Base-by-base conservation (phyloP, 2,797 vertebrate genomes). In the Poecilia gillii region DNA sequence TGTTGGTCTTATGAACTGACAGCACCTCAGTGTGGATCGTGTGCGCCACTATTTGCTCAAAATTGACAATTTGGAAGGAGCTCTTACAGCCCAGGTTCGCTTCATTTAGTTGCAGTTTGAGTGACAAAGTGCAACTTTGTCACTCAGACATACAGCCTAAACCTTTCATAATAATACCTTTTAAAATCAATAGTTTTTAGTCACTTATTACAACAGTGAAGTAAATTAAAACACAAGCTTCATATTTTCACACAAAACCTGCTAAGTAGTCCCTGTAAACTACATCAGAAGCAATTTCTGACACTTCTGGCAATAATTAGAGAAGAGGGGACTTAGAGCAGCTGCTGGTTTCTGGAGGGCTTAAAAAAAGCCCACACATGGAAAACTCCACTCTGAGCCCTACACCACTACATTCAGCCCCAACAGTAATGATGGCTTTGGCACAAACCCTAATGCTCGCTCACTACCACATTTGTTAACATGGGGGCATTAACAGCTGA, bases 361-460 rank as follows among this genome's bases (percentile, higher is more conserved):
- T 45, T 49, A 47, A 64, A 28, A 57, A 33, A 53, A 49, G 33
- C 39, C 51, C 73, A 59, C 57, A 81, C 74, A 81, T 80, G 64
- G 62, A 74, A 85, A 87, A 53, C 62, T 74, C 28, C 28, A n/a
- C 73, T 45, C 68, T 71, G 68, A 45, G 41, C 25, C 0, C 25
- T 28, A n/a, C 68, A n/a, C 12, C 41, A 45, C 41, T 45, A 77
- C 11, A 80, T 85, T 76, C 84, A 55, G 80, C 77, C 47, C 78
- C 75, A 66, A 84, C 73, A 39, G 77, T 78, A 72, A 86, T 84
- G 71, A 84, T 20, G 46, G 82, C 49, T 41, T 57, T 81, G 84
- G 82, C 85, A 79, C 73, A 4, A 41, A 43, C 75, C 59, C 59
- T 72, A 80, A 79, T 59, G 66, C 77, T 41, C 4, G 14, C 73